These are phyloP conservation scores for Spodoptera littoralis DNA, from an alignment of 2,888 invertebrate genomes.

Conservation along the genomic window DNA sequence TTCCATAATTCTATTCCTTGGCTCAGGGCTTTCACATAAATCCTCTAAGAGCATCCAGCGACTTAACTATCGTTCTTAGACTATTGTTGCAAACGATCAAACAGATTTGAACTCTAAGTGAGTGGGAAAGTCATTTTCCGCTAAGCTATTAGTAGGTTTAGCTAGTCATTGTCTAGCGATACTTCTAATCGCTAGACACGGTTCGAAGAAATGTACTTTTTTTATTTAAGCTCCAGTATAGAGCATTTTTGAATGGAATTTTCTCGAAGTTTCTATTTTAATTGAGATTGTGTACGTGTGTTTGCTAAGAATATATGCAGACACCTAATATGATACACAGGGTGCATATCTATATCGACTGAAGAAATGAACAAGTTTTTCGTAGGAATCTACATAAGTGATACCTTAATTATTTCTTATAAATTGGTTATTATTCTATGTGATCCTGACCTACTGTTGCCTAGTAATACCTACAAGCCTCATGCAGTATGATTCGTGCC, in stretches of 20 bases:
- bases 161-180: slow-evolving; percentile 41
- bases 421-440: not conserved
- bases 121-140: slow-evolving; percentile 49
- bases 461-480: not conserved
- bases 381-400: too few species aligned
- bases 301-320: too few species aligned
- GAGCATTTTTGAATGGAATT: slow-evolving; percentile 1
- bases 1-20: not conserved
- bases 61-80: slow-evolving; percentile 37
- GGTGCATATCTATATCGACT: too few species aligned
- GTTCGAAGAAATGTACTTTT: slow-evolving; percentile 14
- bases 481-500: not conserved
- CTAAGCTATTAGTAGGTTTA: slow-evolving; percentile 40
- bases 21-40: slow-evolving; percentile 16
- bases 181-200: slow-evolving; percentile 21
- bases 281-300: too few species aligned
- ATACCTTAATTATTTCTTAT: too few species aligned
- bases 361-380: too few species aligned
- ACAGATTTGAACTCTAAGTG: slow-evolving; percentile 44
- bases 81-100: slow-evolving; percentile 53
- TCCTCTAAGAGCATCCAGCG: slow-evolving; percentile 12
- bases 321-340: too few species aligned
- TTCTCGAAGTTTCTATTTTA: slow-evolving; percentile 7
- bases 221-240: slow-evolving; percentile 10
- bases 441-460: not conserved